These are phyloP conservation scores for Speoplatyrhinus poulsoni DNA, from an alignment of 2,113 vertebrate genomes.

Conservation along the genomic window DNA sequence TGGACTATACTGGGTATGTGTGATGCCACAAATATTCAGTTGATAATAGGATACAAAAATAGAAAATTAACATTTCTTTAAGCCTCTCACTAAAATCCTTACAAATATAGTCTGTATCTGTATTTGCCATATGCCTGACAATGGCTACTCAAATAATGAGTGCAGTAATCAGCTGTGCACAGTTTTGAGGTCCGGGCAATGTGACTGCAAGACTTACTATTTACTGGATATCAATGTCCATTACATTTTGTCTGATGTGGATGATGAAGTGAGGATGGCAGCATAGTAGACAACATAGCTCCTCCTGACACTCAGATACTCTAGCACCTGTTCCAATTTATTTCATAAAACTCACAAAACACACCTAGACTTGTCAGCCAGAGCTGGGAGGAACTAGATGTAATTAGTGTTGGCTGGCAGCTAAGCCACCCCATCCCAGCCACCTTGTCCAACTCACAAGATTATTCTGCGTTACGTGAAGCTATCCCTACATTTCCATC, in stretches of 20 bases:
- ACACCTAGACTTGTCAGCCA: constrained; percentile 32
- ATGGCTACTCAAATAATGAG: neutral
- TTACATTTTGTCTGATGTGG: constrained; percentile 15
- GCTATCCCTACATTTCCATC: constrained; percentile 49
- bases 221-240: constrained; percentile 12
- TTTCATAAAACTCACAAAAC: constrained; percentile 17
- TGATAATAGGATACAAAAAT: no score
- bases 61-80: no score
- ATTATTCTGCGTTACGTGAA: constrained; percentile 10
- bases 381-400: constrained; percentile 38
- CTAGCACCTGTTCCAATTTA: constrained; percentile 52
- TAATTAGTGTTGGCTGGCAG: constrained; percentile 55
- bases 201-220: neutral
- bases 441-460: neutral
- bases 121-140: neutral
- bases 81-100: neutral
- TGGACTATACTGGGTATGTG: no score
- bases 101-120: neutral
- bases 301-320: constrained; percentile 12
- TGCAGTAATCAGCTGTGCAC: neutral
- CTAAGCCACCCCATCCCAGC: constrained; percentile 17
- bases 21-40: no score
- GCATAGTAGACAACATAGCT: constrained; percentile 6
- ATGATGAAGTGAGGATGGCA: constrained; percentile 5
- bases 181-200: neutral